These are phyloP conservation scores for Nezara viridula DNA, from an alignment of 2,888 invertebrate species.

Conservation along the genomic window DNA sequence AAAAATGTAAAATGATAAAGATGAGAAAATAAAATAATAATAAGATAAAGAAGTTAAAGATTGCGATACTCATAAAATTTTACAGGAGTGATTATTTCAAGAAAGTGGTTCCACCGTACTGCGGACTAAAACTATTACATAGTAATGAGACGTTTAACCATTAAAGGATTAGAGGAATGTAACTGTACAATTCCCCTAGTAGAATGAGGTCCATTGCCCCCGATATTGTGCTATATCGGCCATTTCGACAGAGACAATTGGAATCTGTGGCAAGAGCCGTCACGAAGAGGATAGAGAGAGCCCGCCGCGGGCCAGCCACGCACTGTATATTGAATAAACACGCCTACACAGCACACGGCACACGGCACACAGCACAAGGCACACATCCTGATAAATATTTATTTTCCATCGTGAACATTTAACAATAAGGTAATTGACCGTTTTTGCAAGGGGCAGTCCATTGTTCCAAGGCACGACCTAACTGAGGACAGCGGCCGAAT, in stretches of 20 bases:
- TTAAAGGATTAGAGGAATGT: no score
- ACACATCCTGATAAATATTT: slow-evolving; percentile 56
- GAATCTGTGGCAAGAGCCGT: slow-evolving; percentile 43
- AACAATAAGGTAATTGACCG: slow-evolving; percentile 55
- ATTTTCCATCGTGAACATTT: slow-evolving; percentile 41
- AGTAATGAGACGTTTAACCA: no score
- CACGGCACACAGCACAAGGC: neutral
- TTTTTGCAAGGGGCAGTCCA: slow-evolving; percentile 43
- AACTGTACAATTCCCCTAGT: neutral
- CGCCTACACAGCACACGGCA: slow-evolving; percentile 37
- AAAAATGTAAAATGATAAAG: no score
- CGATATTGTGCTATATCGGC: slow-evolving; percentile 29
- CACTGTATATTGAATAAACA: slow-evolving; percentile 57
- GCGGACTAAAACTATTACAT: no score
- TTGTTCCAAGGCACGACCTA: slow-evolving; percentile 40
- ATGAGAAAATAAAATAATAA: no score
- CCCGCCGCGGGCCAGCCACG: slow-evolving; percentile 37
- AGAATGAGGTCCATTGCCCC: neutral
- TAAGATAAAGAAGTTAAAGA: no score
- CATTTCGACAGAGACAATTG: slow-evolving; percentile 48
- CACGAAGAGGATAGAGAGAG: slow-evolving; percentile 21
- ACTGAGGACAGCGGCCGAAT: slow-evolving; percentile 1
- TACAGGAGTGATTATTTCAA: no score
- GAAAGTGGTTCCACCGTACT: no score
- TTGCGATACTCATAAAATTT: no score